Base-by-base conservation (phyloP, 2,888 invertebrate genomes). In the Malthinus seriepunctatus region DNA sequence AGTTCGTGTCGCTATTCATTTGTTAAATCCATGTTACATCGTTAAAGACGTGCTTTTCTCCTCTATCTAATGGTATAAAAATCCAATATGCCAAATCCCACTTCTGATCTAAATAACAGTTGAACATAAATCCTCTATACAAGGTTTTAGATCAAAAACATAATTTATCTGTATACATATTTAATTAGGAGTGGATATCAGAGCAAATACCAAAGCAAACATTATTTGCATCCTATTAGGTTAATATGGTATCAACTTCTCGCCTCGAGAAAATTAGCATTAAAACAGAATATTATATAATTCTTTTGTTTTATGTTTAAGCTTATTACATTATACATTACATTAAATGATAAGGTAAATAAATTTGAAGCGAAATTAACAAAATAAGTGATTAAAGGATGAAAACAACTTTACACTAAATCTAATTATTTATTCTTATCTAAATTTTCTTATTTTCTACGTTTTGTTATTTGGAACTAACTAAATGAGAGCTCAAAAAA, bases 281-380 rank as follows among this genome's bases (percentile, higher is more conserved):
- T 9, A 47, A 51, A 51, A 51, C 33, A 32, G 51, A 39, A 51
- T 51, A 51, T 42, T 51, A 42, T 32, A 51, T 51, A 51, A 51
- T 51, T 51, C 42, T 15, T 15, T 42, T 42, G 23, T 3, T n/a
- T 15, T 5, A 42, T 15, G 15, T 42, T 42, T n/a, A 42, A 42
- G 15, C 23, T 23, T 23, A 23, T 23, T 23, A 23, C 23, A 23
- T 23, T 23, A 3, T 23, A 23, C 23, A 23, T 23, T 23, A 23
- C 23, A 23, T 23, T 23, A 23, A 23, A 23, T 23, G 23, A 23
- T 23, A 23, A 23, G 23, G 23, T 23, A 23, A 23, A 23, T 23
- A 23, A 23, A 23, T 23, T 23, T 23, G 23, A 23, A 23, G 23
- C 23, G 5, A 23, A 23, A 23, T 23, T 23, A 3, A 23, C 23